Evolutionary conservation across 2,113 vertebrate species (phyloP).

Genomic region (Brachypteracias leptosomus): DNA sequence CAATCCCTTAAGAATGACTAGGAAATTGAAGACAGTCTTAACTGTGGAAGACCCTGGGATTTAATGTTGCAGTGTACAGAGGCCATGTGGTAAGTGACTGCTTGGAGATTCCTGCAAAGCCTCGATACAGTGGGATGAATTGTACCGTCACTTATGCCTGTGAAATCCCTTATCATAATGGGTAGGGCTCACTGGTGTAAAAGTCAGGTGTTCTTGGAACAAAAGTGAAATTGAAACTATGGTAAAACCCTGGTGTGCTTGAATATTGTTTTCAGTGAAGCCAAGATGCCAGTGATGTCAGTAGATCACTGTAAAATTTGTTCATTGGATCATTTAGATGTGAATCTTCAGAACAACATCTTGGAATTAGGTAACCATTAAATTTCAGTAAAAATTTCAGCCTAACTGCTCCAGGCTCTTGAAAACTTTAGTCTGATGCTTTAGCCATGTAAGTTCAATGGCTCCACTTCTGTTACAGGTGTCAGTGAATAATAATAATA

Average conservation of each 20-base stretch:
- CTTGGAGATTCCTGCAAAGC: background rate
- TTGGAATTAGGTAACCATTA: background rate
- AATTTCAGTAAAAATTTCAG: background rate
- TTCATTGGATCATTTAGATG: background rate
- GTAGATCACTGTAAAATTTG: background rate
- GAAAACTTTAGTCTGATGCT: background rate
- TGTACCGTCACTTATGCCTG: background rate
- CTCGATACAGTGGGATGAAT: background rate
- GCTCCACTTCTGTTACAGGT: slow-evolving; percentile 14
- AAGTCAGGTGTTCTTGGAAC: background rate
- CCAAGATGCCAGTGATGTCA: background rate
- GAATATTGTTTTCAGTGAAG: background rate
- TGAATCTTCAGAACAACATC: background rate
- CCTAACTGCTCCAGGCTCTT: background rate
- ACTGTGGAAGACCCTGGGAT: background rate
- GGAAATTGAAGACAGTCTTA: background rate
- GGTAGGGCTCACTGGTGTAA: background rate
- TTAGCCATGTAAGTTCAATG: background rate
- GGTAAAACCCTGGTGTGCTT: background rate
- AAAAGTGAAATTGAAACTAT: background rate
- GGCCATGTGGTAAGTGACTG: background rate
- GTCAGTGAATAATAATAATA: background rate
- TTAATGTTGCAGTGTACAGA: background rate
- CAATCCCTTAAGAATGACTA: background rate
- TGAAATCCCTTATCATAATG: background rate